Conservation (phyloP, 2,797 vertebrate species). For the Malacoraja senta region DNA sequence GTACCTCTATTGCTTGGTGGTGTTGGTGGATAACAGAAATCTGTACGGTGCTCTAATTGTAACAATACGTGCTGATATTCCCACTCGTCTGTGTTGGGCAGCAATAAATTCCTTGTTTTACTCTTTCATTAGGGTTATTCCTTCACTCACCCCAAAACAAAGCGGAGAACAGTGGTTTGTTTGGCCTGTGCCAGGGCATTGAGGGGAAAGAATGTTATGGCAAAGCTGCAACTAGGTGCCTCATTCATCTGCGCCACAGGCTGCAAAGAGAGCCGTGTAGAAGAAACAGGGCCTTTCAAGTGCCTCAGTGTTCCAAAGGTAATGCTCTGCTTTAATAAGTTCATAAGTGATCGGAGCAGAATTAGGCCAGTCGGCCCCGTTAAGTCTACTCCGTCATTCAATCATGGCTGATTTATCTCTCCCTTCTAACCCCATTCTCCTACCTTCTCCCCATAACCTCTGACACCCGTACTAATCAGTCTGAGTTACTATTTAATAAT, state of each 20-base stretch:
- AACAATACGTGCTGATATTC: background rate
- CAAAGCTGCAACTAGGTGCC: conserved; percentile 42
- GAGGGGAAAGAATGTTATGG: conserved; percentile 43
- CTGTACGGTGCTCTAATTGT: background rate
- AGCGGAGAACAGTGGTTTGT: conserved; percentile 46
- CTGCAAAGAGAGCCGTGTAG: conserved; percentile 40
- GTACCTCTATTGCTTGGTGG: background rate
- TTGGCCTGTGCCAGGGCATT: conserved; percentile 46
- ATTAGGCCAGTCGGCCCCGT: too few relatives aligned
- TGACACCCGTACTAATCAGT: too few relatives aligned
- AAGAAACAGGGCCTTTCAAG: conserved; percentile 47
- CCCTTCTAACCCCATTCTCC: background rate
- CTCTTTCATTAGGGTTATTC: conserved; percentile 48
- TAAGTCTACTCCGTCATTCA: too few relatives aligned
- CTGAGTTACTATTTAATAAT: too few relatives aligned
- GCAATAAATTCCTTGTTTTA: background rate
- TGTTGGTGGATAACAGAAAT: background rate
- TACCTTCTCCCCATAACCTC: background rate
- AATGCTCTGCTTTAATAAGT: background rate
- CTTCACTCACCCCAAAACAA: conserved; percentile 40
- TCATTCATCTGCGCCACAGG: conserved; percentile 51
- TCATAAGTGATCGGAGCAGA: too few relatives aligned
- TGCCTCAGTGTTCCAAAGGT: conserved; percentile 49
- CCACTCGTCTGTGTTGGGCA: background rate
- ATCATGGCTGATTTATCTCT: background rate